A percentile compares a stretch with the other conserved stretches of the same genome.
Conservation (phyloP, 1,140 invertebrate genomes). For the Notospermus geniculatus region DNA sequence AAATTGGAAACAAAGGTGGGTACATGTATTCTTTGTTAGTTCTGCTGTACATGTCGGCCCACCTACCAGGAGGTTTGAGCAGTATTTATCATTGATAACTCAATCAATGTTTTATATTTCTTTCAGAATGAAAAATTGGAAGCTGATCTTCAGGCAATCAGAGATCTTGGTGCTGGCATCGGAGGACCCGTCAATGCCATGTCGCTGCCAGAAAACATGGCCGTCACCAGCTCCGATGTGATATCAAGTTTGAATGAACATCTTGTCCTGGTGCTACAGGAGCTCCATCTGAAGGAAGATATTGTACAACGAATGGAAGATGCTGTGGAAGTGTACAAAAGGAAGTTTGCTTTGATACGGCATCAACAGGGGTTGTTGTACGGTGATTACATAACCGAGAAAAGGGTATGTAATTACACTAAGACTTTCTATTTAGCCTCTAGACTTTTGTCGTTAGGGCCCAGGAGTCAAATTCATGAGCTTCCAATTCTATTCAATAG, state of each 20-base stretch:
- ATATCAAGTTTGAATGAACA: slow-evolving; percentile 56
- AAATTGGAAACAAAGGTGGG: too few relatives aligned
- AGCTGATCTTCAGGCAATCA: slow-evolving; percentile 40
- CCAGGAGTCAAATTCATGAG: too few relatives aligned
- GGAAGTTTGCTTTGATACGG: slow-evolving; percentile 52
- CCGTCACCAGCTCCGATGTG: slow-evolving; percentile 51
- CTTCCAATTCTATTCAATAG: too few relatives aligned
- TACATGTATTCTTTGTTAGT: too few relatives aligned
- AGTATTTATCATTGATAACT: too few relatives aligned
- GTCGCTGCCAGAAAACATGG: slow-evolving; percentile 49
- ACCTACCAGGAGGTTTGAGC: too few relatives aligned
- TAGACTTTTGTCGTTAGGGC: too few relatives aligned
- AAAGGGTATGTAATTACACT: slow-evolving; percentile 46
- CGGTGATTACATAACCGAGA: slow-evolving; percentile 47
- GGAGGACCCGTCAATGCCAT: slow-evolving; percentile 43
- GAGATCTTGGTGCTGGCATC: slow-evolving; percentile 34
- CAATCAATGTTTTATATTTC: too few relatives aligned
- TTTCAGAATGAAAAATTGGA: slow-evolving; percentile 32
- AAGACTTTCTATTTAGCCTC: too few relatives aligned
- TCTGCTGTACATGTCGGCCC: too few relatives aligned
- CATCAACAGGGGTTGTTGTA: slow-evolving; percentile 56
- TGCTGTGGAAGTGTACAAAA: slow-evolving; percentile 47
- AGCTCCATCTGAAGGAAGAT: slow-evolving; percentile 46
- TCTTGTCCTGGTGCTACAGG: slow-evolving; percentile 49
- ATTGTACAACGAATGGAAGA: slow-evolving; percentile 45